Evolutionary conservation across 2,797 vertebrate genomes (phyloP).

Genomic region (Poecilia picta): DNA sequence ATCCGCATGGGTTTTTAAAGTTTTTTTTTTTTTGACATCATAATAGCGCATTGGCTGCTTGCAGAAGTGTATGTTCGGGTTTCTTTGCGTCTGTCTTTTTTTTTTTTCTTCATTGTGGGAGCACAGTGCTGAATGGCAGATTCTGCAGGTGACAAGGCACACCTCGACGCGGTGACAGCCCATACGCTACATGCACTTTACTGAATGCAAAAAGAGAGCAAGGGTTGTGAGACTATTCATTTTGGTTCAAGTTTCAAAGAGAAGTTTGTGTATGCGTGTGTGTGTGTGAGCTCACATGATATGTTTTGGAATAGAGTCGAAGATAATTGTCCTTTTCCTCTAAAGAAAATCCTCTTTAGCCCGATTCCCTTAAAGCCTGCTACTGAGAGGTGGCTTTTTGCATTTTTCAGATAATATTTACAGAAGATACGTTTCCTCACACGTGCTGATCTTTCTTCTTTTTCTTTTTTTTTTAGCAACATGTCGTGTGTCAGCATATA

Average conservation of each 20-base stretch:
- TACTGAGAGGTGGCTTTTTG: slow-evolving; percentile 83
- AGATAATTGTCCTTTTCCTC: slow-evolving; percentile 80
- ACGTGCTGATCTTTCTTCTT: slow-evolving; percentile 70
- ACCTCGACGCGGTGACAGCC: slow-evolving; percentile 77
- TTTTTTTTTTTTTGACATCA: slow-evolving; percentile 79
- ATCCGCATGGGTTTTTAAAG: slow-evolving; percentile 51
- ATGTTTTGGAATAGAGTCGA: slow-evolving; percentile 80
- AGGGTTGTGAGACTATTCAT: slow-evolving; percentile 74
- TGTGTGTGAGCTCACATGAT: slow-evolving; percentile 70
- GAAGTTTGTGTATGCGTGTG: slow-evolving; percentile 58
- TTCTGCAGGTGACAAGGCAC: slow-evolving; percentile 81
- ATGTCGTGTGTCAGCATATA: slow-evolving; percentile 83
- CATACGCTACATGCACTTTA: slow-evolving; percentile 82
- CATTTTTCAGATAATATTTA: slow-evolving; percentile 82
- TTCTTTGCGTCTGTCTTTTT: slow-evolving; percentile 28
- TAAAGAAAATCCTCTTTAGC: slow-evolving; percentile 69
- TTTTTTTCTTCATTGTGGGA: slow-evolving; percentile 59
- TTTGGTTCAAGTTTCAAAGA: slow-evolving; percentile 84
- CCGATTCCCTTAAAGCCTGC: slow-evolving; percentile 84
- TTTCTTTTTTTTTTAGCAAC: slow-evolving; percentile 76
- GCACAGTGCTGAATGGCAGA: slow-evolving; percentile 83
- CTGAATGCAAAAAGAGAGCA: slow-evolving; percentile 76
- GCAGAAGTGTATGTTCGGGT: slow-evolving; percentile 63
- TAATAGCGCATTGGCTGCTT: slow-evolving; percentile 79
- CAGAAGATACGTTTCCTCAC: slow-evolving; percentile 76